Conservation (phyloP, 2,113 vertebrate species). For the Callionymus lyra region DNA sequence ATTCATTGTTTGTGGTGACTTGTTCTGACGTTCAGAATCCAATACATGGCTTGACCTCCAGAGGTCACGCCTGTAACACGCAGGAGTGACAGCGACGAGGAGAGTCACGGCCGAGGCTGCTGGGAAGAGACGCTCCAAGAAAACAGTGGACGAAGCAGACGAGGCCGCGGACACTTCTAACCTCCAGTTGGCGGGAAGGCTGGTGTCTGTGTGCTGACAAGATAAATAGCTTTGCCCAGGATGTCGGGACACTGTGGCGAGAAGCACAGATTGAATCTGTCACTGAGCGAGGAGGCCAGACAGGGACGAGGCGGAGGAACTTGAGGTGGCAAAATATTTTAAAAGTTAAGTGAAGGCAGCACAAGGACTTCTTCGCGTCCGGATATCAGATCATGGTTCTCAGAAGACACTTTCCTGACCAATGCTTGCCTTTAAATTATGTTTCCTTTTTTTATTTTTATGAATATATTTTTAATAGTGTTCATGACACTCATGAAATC, state of each 20-base stretch:
- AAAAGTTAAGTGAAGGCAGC: constrained; percentile 10
- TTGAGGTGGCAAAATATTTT: constrained; percentile 5
- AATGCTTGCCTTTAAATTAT: no score
- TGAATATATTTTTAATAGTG: no score
- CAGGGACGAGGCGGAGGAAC: constrained; percentile 6
- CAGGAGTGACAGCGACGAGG: neutral
- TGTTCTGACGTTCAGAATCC: no score
- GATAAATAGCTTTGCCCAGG: constrained; percentile 11
- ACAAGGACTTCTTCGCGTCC: neutral
- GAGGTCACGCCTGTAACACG: neutral
- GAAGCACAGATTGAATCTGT: constrained; percentile 23
- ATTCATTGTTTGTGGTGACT: no score
- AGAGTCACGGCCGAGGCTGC: neutral
- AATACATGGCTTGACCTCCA: no score
- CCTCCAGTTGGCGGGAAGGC: neutral
- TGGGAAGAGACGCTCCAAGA: no score
- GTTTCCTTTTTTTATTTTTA: no score
- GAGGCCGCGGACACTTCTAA: no score
- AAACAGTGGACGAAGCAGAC: neutral
- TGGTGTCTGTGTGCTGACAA: constrained; percentile 21
- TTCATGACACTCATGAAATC: no score
- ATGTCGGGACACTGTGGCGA: constrained; percentile 1
- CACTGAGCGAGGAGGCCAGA: constrained; percentile 7
- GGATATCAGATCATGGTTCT: no score
- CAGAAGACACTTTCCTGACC: no score